Percentiles rank a stretch among this genome's conserved stretches.
These are phyloP conservation scores for Aspidiotus destructor DNA, from an alignment of 2,888 invertebrate genomes.

Conservation along the genomic window DNA sequence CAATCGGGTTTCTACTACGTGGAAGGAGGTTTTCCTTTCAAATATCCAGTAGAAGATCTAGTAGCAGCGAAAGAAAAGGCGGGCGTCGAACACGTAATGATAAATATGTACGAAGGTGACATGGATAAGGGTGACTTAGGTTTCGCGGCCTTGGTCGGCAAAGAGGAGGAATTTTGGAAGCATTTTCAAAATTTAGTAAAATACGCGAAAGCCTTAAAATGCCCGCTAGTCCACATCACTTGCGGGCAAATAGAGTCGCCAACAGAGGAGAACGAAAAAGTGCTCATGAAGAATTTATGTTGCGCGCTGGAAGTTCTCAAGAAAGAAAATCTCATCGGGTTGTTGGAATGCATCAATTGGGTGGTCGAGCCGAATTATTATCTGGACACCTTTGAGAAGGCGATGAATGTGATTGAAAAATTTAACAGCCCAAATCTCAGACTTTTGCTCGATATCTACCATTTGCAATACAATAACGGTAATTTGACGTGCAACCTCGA, in stretches of 20 bases:
- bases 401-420: slow-evolving; percentile 59
- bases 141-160: slow-evolving; percentile 68
- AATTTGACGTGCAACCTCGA: slow-evolving; percentile 67
- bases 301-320: slow-evolving; percentile 61
- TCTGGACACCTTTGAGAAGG: slow-evolving; percentile 69
- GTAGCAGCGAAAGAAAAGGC: slow-evolving; percentile 57
- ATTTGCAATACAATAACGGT: slow-evolving; percentile 80
- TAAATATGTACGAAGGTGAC: slow-evolving; percentile 68
- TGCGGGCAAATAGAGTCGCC: slow-evolving; percentile 58
- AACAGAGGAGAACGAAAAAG: slow-evolving; percentile 49
- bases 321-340: slow-evolving; percentile 59
- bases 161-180: slow-evolving; percentile 59
- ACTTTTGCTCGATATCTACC: slow-evolving; percentile 79
- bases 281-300: slow-evolving; percentile 65
- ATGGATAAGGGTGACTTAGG: slow-evolving; percentile 65
- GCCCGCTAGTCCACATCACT: slow-evolving; percentile 82
- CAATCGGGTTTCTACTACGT: slow-evolving; percentile 76
- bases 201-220: slow-evolving; percentile 70
- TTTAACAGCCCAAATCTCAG: slow-evolving; percentile 68
- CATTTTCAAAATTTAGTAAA: slow-evolving; percentile 61
- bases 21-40: slow-evolving; percentile 75
- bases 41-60: slow-evolving; percentile 57
- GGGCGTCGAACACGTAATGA: slow-evolving; percentile 66
- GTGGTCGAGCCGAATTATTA: slow-evolving; percentile 78
- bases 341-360: slow-evolving; percentile 87